Base-by-base conservation (phyloP, 1,140 invertebrate genomes). In the Globodera ellingtonae region DNA sequence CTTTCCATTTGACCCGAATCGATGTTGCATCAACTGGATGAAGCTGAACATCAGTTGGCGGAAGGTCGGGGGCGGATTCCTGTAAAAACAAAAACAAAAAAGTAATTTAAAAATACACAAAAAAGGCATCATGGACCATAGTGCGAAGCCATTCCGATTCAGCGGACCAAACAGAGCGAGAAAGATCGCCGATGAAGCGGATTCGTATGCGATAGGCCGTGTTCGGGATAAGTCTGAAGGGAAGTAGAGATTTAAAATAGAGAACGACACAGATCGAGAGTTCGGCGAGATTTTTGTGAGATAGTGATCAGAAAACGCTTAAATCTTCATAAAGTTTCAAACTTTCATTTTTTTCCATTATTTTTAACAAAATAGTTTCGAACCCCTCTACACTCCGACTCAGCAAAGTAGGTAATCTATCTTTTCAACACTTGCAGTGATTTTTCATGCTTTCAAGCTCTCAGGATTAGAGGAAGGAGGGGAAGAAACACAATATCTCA, bases 171-270 rank as follows among this genome's bases (percentile, higher is more conserved):
- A 93, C 92, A 88, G 95, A 97, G 3, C 94, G 94, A 0, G 96
- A 96, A 78, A 98, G 94, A 89, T 99, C 97, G 89, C 98, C 98
- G 8, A 94, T 96, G 2, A 95, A 96, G 90, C 95, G 93, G 77
- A 98, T 95, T 76, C 96, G 92, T 90, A 98, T 97, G 87, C 94
- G 93, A 90, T 98, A 99, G 0, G 92, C 92, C 0, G 95, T 96
- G 87, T 94, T 95, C 0, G 97, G 96, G 87, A 94, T 94, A 56
- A 99, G 91, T 74, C 91, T 91, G 84, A 71, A 85, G 82, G 50
- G 50, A 52, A 0, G 10, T 52, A 52, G 6, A 52, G 10, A 52
- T 9, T 52, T 52, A 9, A 7, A 73, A 72, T 72, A 46, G 21
- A 72, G 71, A n/a, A 2, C 44, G 71, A n/a, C 1, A 66, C 2